Conservation (phyloP, 2,797 vertebrate species). For the Eidolon dupreanum region DNA sequence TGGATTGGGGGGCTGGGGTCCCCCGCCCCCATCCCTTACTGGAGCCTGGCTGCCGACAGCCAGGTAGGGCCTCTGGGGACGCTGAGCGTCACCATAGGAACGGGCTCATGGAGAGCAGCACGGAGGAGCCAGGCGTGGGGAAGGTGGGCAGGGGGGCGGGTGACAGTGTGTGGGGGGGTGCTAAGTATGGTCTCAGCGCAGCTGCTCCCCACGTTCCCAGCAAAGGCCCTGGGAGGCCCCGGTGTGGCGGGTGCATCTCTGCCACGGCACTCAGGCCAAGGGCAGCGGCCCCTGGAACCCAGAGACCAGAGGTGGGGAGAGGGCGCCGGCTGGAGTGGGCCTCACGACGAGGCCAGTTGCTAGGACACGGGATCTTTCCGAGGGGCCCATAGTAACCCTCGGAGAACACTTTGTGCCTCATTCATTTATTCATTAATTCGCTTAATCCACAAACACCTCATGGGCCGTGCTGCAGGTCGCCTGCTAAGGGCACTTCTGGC, state of each 20-base stretch:
- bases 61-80: conserved; percentile 61
- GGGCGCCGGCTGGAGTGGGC: neutral
- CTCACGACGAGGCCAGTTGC: conserved; percentile 4
- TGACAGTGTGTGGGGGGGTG: neutral
- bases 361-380: conserved; percentile 50
- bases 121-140: neutral
- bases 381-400: conserved; percentile 57
- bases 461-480: neutral
- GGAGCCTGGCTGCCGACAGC: neutral
- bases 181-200: neutral
- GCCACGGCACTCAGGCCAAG: too few relatives aligned
- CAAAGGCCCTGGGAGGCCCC: neutral
- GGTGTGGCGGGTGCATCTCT: accelerated
- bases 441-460: conserved; percentile 62
- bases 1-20: neutral
- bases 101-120: neutral
- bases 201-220: neutral
- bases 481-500: neutral
- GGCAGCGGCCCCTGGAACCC: neutral
- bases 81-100: conserved; percentile 70
- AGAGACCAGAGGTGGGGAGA: neutral
- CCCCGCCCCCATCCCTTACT: neutral
- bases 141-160: neutral
- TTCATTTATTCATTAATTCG: conserved; percentile 76
- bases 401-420: conserved; percentile 42